Evolutionary conservation across 2,888 invertebrate species (phyloP).

Genomic region (Siphlonurus alternatus): DNA sequence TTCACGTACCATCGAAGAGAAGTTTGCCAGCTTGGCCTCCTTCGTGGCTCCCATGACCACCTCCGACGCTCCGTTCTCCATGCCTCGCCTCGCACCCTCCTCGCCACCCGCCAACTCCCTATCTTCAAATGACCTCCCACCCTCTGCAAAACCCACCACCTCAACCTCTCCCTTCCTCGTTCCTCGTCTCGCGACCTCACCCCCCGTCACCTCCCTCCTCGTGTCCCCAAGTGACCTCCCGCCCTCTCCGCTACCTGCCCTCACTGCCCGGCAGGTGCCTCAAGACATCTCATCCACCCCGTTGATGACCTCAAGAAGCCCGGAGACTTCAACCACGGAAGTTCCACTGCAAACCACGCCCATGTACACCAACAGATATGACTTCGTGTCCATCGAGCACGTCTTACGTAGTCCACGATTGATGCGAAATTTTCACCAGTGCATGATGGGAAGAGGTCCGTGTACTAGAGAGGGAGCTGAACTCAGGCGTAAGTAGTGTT

Average conservation of each 20-base stretch:
- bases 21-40: not conserved
- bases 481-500: conserved; percentile 48
- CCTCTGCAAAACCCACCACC: too few species aligned
- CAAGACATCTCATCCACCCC: not conserved
- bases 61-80: not conserved
- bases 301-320: not conserved
- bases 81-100: too few species aligned
- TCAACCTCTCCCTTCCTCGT: too few species aligned
- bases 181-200: too few species aligned
- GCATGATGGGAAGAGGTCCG: conserved; percentile 41
- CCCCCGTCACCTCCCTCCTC: too few species aligned
- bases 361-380: conserved; percentile 46
- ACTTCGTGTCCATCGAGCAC: conserved; percentile 48
- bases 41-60: not conserved
- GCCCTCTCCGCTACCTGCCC: too few species aligned
- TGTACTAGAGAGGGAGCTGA: conserved; percentile 53
- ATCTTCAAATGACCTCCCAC: too few species aligned
- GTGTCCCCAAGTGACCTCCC: too few species aligned
- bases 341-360: not conserved
- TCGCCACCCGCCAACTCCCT: too few species aligned
- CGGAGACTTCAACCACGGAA: not conserved
- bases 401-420: conserved; percentile 46
- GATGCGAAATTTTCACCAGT: conserved; percentile 43
- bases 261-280: too few species aligned
- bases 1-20: not conserved